Base-by-base conservation (phyloP, 64 coral and sea anemone species). In the Stichodactyla mertensii region DNA sequence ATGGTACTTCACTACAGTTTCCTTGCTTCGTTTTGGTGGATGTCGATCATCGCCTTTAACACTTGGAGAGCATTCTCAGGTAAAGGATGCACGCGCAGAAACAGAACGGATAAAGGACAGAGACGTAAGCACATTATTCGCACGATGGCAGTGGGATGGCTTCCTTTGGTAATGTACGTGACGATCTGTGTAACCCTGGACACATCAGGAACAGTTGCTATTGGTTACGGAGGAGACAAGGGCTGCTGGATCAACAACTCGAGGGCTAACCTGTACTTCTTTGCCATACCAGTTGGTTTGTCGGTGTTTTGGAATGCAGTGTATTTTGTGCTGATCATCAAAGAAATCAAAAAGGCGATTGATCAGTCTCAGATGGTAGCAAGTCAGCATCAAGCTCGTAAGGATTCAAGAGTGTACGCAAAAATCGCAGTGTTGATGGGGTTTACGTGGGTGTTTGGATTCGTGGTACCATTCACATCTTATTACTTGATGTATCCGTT, bases 231-330 rank as follows among this genome's bases (percentile, higher is more conserved):
- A 5, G 71, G 56, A 16, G 52, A 11, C 52, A 88, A 80, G 28
- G 87, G 74, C 18, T 88, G 87, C 57, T 88, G 87, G 87, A 88
- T 88, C 27, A 80, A 79, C 55, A 88, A 81, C 59, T 36, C 74
- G 22, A 19, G 24, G 24, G 71, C 87, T 54, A 88, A 61, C 52
- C 18, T 88, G 23, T 88, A 19, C 18, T 58, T 64, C 55, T 88
- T 88, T 61, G 55, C 78, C 56, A 18, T 88, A 2, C 87, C 87
- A 52, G 57, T 88, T 62, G 77, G 52, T 62, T 5, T 88, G 7
- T 52, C 77, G 8, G 18, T 88, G 2, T 7, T 59, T 4, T 88
- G 77, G 12, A 88, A 88, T 52, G 54, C 26, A 64, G 31, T 66
- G 24, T 88, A 80, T 55, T 88, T 80, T 81, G 77, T 20, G 7